Evolutionary conservation across 2,797 vertebrate species (phyloP).

Genomic region (Galago senegalensis): DNA sequence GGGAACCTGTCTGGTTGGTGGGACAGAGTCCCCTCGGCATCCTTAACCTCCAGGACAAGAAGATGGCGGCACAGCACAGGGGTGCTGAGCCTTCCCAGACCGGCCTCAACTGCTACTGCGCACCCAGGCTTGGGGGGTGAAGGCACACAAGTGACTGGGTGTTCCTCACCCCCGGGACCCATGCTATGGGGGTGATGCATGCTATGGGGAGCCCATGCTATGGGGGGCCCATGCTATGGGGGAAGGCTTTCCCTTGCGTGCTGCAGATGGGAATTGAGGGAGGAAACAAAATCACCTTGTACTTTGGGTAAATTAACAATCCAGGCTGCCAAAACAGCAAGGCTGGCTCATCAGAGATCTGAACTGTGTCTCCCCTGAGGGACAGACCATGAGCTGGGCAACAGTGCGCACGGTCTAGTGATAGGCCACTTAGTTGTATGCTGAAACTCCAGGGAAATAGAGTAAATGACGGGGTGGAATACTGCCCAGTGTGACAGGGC

Average conservation of each 20-base stretch:
- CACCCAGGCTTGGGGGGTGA: rapidly evolving
- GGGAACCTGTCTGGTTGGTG: neutral
- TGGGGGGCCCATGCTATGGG: too few species aligned
- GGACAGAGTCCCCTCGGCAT: neutral
- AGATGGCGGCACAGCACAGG: neutral
- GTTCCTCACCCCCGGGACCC: neutral
- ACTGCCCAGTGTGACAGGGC: neutral
- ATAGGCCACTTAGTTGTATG: neutral
- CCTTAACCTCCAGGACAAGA: neutral
- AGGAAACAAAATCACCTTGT: constrained; percentile 26
- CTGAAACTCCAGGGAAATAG: neutral
- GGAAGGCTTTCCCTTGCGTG: neutral
- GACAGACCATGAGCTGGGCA: neutral
- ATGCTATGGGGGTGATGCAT: too few species aligned
- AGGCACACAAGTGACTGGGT: neutral
- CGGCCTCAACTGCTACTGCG: neutral
- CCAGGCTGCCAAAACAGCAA: neutral
- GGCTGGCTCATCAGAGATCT: neutral
- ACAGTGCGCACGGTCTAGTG: neutral
- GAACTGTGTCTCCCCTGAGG: neutral
- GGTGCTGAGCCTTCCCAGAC: neutral
- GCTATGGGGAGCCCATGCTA: too few species aligned
- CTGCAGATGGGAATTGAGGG: neutral
- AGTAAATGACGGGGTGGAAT: neutral
- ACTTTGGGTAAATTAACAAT: neutral